Percentiles rank a stretch among this genome's conserved stretches.
These are phyloP conservation scores for Hoplodrina ambigua DNA, from an alignment of 2,888 invertebrate genomes.

Conservation along the genomic window DNA sequence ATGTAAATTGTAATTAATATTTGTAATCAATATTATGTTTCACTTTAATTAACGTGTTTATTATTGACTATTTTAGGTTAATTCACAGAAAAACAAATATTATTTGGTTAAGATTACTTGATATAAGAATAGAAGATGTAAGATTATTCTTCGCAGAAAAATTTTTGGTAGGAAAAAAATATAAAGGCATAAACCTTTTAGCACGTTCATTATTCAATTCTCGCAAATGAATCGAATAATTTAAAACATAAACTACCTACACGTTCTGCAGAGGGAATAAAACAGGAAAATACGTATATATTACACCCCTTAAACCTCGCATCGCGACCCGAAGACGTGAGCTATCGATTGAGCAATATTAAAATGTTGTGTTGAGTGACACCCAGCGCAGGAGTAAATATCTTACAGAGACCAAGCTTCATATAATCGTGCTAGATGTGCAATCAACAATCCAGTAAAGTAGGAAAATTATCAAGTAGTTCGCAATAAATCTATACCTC, in stretches of 20 bases:
- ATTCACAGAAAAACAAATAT: too few species aligned
- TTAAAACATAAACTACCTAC: conserved; percentile 3
- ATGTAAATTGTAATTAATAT: not conserved
- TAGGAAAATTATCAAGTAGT: too few species aligned
- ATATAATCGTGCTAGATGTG: not conserved
- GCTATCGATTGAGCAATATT: conserved; percentile 55
- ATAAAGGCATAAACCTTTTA: not conserved
- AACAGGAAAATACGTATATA: conserved; percentile 53
- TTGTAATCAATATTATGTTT: too few species aligned
- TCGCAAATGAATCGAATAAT: conserved; percentile 7
- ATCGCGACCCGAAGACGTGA: conserved; percentile 20
- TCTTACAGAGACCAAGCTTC: not conserved
- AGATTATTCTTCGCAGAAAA: too few species aligned
- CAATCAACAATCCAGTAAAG: not conserved
- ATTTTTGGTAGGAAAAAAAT: not conserved
- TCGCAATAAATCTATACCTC: too few species aligned
- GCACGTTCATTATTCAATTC: conserved; percentile 4
- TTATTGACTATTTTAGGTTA: not conserved
- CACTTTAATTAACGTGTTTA: too few species aligned
- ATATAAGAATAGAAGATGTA: too few species aligned
- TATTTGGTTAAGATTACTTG: too few species aligned
- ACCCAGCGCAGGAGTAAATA: conserved; percentile 15
- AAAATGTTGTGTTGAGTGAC: conserved; percentile 52
- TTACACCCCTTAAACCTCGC: conserved; percentile 51
- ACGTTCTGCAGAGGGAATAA: not conserved